Evolutionary conservation across 2,797 vertebrate species (phyloP).

Genomic region (Jordanella pulchra): DNA sequence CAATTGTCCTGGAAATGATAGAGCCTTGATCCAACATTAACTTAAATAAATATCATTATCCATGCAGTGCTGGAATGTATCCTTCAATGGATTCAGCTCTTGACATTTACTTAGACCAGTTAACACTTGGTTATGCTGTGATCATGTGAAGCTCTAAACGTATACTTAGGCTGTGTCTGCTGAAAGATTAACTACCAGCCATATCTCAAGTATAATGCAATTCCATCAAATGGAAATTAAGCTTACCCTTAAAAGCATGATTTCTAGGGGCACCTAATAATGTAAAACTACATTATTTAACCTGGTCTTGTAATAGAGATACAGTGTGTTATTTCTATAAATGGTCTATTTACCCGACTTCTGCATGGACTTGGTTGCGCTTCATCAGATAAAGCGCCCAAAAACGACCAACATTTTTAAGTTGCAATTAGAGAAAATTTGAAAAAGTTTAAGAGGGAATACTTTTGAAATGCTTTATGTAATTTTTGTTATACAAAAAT

Average conservation of each 20-base stretch:
- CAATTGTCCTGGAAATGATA: slow-evolving; percentile 1
- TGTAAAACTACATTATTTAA: too few species aligned
- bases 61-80: neutral
- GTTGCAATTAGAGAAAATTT: neutral
- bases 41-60: neutral
- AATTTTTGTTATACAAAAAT: slow-evolving; percentile 18
- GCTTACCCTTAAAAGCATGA: too few species aligned
- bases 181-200: neutral
- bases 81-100: neutral
- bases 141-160: neutral
- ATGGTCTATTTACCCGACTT: neutral
- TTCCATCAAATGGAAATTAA: too few species aligned
- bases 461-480: neutral
- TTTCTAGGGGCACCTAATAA: too few species aligned
- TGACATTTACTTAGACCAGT: neutral
- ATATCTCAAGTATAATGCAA: neutral
- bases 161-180: neutral
- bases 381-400: neutral
- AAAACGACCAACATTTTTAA: neutral
- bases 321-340: too few species aligned
- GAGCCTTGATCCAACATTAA: neutral
- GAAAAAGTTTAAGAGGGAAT: neutral
- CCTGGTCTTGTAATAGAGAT: too few species aligned
- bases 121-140: neutral
- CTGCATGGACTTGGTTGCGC: neutral